Evolutionary conservation across 2,888 invertebrate species (phyloP).

Genomic region (Chironomus riparius): DNA sequence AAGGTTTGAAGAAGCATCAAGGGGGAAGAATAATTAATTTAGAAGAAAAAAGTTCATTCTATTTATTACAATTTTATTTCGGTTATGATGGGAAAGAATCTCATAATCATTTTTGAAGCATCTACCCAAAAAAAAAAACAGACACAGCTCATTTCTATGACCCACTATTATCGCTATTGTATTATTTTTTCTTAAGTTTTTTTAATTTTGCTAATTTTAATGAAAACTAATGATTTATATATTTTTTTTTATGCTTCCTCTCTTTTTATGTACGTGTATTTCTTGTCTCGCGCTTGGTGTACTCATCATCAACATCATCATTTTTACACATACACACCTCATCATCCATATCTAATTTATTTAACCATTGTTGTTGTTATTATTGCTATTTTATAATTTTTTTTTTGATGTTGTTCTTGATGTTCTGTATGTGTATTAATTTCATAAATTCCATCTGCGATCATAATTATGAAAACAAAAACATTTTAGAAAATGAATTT

Average conservation of each 20-base stretch:
- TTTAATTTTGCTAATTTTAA: conserved; percentile 10
- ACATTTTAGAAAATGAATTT: conserved; percentile 37
- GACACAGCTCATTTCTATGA: background rate
- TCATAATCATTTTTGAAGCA: background rate
- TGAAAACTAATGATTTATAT: background rate
- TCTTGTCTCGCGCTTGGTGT: conserved; percentile 13
- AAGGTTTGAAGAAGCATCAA: background rate
- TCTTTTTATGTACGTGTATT: background rate
- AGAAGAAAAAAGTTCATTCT: background rate
- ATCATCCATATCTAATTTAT: background rate
- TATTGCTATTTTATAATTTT: background rate
- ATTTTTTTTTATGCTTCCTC: conserved; percentile 15
- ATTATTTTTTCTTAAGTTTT: background rate
- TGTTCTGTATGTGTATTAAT: background rate
- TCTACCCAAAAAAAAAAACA: background rate
- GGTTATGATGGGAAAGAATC: background rate
- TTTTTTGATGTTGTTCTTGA: no score
- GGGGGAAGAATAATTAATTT: background rate
- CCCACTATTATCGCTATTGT: conserved; percentile 10
- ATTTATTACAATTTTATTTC: background rate
- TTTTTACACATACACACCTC: background rate
- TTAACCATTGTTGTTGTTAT: conserved; percentile 6
- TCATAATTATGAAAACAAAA: conserved; percentile 28
- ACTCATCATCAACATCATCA: background rate
- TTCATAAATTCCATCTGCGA: background rate